A percentile compares a stretch with the other conserved stretches of the same genome.
Conservation (phyloP, 2,888 invertebrate species). For the Chloroclysta siterata region DNA sequence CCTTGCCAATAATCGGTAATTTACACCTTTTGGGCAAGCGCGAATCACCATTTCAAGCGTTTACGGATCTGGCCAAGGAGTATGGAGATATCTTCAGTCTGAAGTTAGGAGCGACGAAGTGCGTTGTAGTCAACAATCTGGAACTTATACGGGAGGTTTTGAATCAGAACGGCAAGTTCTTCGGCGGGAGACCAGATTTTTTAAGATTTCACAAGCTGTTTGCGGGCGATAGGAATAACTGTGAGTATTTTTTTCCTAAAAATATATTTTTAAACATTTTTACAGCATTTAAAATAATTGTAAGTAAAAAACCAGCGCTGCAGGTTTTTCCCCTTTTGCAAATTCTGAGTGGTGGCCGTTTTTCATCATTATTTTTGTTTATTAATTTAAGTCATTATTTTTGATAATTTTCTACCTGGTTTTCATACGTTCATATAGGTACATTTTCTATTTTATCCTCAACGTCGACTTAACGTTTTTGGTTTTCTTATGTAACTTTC, state of each 20-base stretch:
- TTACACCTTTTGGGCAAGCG: slow-evolving; percentile 87
- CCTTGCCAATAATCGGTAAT: slow-evolving; percentile 89
- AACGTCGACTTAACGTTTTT: background rate
- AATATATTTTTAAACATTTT: slow-evolving; percentile 14
- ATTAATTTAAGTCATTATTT: no score
- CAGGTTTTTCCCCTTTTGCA: no score
- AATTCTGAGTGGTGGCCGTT: no score
- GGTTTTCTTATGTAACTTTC: background rate
- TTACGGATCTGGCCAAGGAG: slow-evolving; percentile 87
- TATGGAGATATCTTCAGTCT: slow-evolving; percentile 91
- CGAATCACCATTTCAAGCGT: slow-evolving; percentile 89
- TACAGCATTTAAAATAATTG: no score
- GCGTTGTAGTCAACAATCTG: slow-evolving; percentile 90
- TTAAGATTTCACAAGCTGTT: slow-evolving; percentile 92
- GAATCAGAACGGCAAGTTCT: slow-evolving; percentile 91
- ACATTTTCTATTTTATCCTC: no score
- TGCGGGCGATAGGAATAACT: slow-evolving; percentile 93
- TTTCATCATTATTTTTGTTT: no score
- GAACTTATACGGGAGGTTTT: slow-evolving; percentile 90
- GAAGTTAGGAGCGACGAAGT: slow-evolving; percentile 87
- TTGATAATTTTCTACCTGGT: no score
- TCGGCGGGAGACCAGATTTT: slow-evolving; percentile 93
- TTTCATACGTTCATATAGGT: no score
- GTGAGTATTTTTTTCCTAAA: slow-evolving; percentile 85
- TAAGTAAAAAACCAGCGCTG: no score